A percentile compares a stretch with the other conserved stretches of the same genome.
phyloP scores from a whole-genome alignment of 1,140 invertebrate species.

The Ylistrum balloti region DNA sequence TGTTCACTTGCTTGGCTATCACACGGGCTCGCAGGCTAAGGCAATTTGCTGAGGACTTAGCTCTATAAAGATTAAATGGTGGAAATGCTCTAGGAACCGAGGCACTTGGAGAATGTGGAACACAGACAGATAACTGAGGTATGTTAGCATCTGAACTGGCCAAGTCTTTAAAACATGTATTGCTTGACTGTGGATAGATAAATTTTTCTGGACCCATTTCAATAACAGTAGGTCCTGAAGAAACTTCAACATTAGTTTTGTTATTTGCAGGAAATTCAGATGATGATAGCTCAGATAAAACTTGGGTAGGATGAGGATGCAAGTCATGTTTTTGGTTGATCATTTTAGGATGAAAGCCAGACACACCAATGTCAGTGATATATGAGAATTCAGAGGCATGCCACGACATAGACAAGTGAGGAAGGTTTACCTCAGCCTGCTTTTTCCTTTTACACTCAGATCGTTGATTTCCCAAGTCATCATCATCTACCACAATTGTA shows the following conservation, averaged over 20 bases:
- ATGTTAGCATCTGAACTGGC: background rate
- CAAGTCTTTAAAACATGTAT: constrained; percentile 6
- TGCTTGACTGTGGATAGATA: constrained; percentile 64
- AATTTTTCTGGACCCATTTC: constrained; percentile 64
- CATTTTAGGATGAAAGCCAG: constrained; percentile 49
- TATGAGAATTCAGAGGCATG: constrained; percentile 47
- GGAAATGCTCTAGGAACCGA: constrained; percentile 31
- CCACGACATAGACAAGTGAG: constrained; percentile 2
- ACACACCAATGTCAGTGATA: constrained; percentile 53
- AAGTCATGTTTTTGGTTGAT: constrained; percentile 51
- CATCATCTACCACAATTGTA: constrained; percentile 6
- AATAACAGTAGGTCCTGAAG: constrained; percentile 42
- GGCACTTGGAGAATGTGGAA: constrained; percentile 28
- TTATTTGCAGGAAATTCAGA: constrained; percentile 17
- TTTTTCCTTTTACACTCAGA: background rate
- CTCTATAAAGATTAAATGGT: constrained; percentile 39
- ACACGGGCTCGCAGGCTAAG: constrained; percentile 11
- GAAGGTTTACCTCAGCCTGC: constrained; percentile 49
- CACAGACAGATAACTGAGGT: background rate
- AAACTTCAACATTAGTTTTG: constrained; percentile 23
- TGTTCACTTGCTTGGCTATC: constrained; percentile 26
- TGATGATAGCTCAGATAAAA: constrained; percentile 24
- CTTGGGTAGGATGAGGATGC: constrained; percentile 11
- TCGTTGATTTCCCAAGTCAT: background rate
- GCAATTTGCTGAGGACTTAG: background rate